These are phyloP conservation scores for Bombus turneri DNA, from an alignment of 1,140 invertebrate genomes.

Conservation along the genomic window DNA sequence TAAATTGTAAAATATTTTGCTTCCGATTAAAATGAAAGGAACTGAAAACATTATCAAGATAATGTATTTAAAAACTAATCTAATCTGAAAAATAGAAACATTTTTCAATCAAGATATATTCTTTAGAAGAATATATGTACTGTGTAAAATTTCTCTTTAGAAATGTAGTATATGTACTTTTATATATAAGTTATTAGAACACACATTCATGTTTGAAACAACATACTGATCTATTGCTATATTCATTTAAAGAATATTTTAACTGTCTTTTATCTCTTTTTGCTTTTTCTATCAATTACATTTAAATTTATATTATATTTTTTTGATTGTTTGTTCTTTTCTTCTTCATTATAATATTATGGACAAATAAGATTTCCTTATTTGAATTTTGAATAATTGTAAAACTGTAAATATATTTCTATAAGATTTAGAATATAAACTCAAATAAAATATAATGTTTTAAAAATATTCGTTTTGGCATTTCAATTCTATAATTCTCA, in stretches of 20 bases:
- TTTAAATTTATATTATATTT: conserved; percentile 1
- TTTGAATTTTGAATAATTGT: conserved; percentile 1
- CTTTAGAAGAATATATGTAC: conserved; percentile 57
- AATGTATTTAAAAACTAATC: conserved; percentile 56
- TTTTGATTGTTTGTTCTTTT: neutral
- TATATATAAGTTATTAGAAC: conserved; percentile 60
- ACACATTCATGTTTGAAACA: conserved; percentile 67
- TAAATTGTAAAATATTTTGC: conserved; percentile 13
- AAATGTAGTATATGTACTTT: conserved; percentile 47
- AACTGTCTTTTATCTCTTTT: neutral
- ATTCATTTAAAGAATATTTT: conserved; percentile 46
- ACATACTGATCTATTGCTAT: conserved; percentile 69
- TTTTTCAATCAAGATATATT: conserved; percentile 55
- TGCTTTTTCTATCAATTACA: conserved; percentile 9
- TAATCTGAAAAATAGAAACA: conserved; percentile 59
- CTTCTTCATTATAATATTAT: neutral
- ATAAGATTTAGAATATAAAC: neutral
- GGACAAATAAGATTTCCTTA: conserved; percentile 15
- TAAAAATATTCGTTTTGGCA: conserved; percentile 53
- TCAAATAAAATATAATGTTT: conserved; percentile 28
- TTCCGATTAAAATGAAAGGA: conserved; percentile 15
- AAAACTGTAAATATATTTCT: conserved; percentile 19
- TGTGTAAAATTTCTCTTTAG: conserved; percentile 55
- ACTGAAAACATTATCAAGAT: conserved; percentile 40
- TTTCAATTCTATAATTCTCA: conserved; percentile 47